phyloP scores from a whole-genome alignment of 2,888 invertebrate species.

The Coleophora flavipennella region DNA sequence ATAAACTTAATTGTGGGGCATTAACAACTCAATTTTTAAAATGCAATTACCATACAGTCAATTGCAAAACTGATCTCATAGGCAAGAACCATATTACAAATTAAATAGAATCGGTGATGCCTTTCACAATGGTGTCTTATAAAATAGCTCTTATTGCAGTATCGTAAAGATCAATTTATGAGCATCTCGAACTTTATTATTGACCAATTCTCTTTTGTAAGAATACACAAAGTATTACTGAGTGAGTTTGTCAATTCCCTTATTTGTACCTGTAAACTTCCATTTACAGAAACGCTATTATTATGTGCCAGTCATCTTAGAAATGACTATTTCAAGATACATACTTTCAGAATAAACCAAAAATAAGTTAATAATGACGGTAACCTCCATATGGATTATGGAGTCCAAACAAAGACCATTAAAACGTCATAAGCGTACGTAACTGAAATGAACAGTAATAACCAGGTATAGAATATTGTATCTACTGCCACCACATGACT shows the following conservation, averaged over 20 bases:
- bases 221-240: not conserved
- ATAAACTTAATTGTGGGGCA: constrained; percentile 3
- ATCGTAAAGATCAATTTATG: constrained; percentile 3
- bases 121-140: constrained; percentile 6
- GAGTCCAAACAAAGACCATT: not conserved
- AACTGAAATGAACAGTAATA: no score
- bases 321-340: no score
- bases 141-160: constrained; percentile 1
- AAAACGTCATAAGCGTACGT: not conserved
- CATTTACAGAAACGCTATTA: no score
- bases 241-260: not conserved
- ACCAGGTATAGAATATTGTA: no score
- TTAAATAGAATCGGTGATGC: constrained; percentile 7
- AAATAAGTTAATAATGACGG: no score
- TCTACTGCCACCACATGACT: no score
- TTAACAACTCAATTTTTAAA: constrained; percentile 3
- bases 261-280: constrained; percentile 1
- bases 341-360: no score
- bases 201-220: not conserved
- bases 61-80: constrained; percentile 11
- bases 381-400: not conserved
- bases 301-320: no score
- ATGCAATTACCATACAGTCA: constrained; percentile 7
- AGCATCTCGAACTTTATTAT: no score
- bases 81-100: constrained; percentile 9